Base-by-base conservation (phyloP, 2,797 vertebrate species). In the Buphagus erythrorhynchus region DNA sequence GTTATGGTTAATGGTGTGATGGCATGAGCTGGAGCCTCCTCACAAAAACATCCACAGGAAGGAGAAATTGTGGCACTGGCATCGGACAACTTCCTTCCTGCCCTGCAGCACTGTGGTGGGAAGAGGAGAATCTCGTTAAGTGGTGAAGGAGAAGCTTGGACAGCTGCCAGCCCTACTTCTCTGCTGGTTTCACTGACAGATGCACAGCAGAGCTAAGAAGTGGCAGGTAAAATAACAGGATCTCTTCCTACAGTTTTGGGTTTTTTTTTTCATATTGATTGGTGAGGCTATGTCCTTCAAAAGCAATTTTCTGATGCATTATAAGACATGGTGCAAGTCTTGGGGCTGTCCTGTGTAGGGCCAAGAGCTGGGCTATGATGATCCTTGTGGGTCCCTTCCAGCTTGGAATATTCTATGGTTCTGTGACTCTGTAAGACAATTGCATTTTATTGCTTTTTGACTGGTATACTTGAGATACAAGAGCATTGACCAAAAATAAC, bases 11-110 rank as follows among this genome's bases (percentile, higher is more conserved):
- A 7, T 9, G 20, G 2, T 11, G 77, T 10, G 62, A 2, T 28
- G 25, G 31, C 19, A 4, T 6, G 43, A 24, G 36, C 25, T 13
- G 61, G 9, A 35, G 10, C 18, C 25, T 35, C 48, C 31, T 25
- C 65, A 2, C 28, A 24, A 7, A 33, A 36, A 3, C 33, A 10
- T 3, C 66, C 25, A 22, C 11, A 1, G 63, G 28, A 19, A 45
- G 33, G n/a, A 22, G 40, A 7, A 25, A n/a, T 20, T 17, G 12
- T 14, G 28, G 52, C 61, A 10, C 6, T 42, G 6, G 16, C 13
- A 0, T 1, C 1, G 2, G 62, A 8, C 51, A 29, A 0, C 11
- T 1, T 5, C 13, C 2, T 26, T 12, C 43, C 29, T 3, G 2
- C 43, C 31, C 17, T n/a, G 51, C 25, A 19, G 35, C 0, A 0